Percentiles rank a stretch among this genome's conserved stretches.
phyloP scores from a whole-genome alignment of 1,140 invertebrate genomes.

The Drosophila lacteicornis region DNA sequence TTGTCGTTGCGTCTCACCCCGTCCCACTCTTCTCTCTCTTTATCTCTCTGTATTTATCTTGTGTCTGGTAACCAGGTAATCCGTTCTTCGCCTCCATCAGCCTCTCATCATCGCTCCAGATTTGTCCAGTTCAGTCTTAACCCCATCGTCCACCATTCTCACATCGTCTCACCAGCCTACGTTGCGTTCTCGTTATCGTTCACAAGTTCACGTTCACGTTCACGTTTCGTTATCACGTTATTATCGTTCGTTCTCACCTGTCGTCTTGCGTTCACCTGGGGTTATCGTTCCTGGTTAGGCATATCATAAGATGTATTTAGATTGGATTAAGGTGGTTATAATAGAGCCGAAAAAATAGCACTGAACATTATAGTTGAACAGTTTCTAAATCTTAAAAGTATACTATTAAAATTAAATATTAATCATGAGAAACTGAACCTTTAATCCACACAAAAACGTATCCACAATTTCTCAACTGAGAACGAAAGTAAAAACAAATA shows the following conservation, averaged over 20 bases:
- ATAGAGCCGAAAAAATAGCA: neutral
- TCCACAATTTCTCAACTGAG: too few species aligned
- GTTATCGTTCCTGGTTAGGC: conserved; percentile 4
- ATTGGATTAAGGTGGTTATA: conserved; percentile 11
- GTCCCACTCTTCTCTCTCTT: conserved; percentile 34
- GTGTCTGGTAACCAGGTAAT: conserved; percentile 74
- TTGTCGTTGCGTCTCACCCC: conserved; percentile 32
- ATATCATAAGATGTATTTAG: conserved; percentile 13
- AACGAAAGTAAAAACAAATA: neutral
- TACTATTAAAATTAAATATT: too few species aligned
- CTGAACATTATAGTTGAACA: neutral
- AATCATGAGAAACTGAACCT: too few species aligned
- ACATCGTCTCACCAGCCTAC: conserved; percentile 52
- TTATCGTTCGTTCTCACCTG: conserved; percentile 51
- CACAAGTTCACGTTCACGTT: conserved; percentile 25
- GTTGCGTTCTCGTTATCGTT: conserved; percentile 71
- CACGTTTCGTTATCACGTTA: conserved; percentile 58
- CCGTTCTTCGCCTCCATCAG: conserved; percentile 56
- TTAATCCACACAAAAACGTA: too few species aligned
- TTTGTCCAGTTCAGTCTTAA: conserved; percentile 48
- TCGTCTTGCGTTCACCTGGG: conserved; percentile 45
- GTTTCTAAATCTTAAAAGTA: too few species aligned
- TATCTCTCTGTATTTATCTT: conserved; percentile 32
- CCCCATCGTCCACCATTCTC: conserved; percentile 39
- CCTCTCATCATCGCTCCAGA: conserved; percentile 47